Base-by-base conservation (phyloP, 2,113 vertebrate genomes). In the Sinocyclocheilus rhinocerous region DNA sequence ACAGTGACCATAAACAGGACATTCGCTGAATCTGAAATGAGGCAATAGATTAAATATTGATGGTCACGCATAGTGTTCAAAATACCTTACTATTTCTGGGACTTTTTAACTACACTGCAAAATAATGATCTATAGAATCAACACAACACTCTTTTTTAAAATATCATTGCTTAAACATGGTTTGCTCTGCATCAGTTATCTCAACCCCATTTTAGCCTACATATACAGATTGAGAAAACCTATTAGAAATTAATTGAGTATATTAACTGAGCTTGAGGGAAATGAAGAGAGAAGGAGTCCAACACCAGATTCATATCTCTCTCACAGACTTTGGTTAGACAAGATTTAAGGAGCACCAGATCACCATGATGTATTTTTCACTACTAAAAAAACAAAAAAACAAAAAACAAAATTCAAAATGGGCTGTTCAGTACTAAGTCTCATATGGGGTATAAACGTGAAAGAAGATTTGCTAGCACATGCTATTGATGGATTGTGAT, bases 351-450 rank as follows among this genome's bases (percentile, higher is more conserved):
- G 33, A 48, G 79, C 61, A 55, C 78, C 55, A 11, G 50, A 81
- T 55, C 0, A 2, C 5, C 33, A 70, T 33, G 52, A 87, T 84
- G 24, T 24, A 67, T 86, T 67, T 81, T 70, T 20, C n/a, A 83
- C 9, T 63, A 20, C 36, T 45, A 16, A n/a, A 80, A 73, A 29
- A 18, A 24, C 33, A 52, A 48, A 76, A 73, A 33, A 20, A n/a
- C n/a, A n/a, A n/a, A n/a, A n/a, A n/a, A n/a, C n/a, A n/a, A n/a
- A n/a, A n/a, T n/a, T 42, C n/a, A 12, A 76, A 50, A 55, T 57
- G 63, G 16, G 22, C 24, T 59, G 69, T 52, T 83, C 72, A 63
- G 10, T 55, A 61, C 39, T 84, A 76, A n/a, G 85, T 88, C 84
- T 76, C 55, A 70, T 52, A 52, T 2, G 5, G 65, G 52, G 59